These are phyloP conservation scores for Caenorhabditis becei DNA, from an alignment of 2,888 invertebrate genomes.

Conservation along the genomic window DNA sequence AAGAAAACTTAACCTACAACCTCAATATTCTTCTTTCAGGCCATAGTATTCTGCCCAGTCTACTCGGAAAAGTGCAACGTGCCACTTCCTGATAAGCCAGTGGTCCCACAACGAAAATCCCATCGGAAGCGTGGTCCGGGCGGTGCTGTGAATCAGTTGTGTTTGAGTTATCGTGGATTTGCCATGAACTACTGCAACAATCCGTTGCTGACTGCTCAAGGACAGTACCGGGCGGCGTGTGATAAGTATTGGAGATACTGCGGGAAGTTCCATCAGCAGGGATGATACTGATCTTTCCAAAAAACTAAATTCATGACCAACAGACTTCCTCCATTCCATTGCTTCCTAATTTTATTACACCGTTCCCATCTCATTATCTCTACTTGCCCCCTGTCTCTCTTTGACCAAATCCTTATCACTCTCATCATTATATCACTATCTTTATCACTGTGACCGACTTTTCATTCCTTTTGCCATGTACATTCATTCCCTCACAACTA, in stretches of 20 bases:
- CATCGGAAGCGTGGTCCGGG: slow-evolving; percentile 45
- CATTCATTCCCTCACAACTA: slow-evolving; percentile 3
- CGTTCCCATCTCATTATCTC: slow-evolving; percentile 39
- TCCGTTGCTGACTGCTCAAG: slow-evolving; percentile 71
- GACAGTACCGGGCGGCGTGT: slow-evolving; percentile 75
- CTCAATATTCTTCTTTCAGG: slow-evolving; percentile 44
- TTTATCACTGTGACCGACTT: slow-evolving; percentile 48
- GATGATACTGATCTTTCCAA: slow-evolving; percentile 23
- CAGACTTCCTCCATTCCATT: neutral
- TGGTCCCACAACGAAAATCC: slow-evolving; percentile 72
- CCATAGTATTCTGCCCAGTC: slow-evolving; percentile 79
- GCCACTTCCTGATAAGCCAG: slow-evolving; percentile 77
- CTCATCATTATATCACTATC: slow-evolving; percentile 16
- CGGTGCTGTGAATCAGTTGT: slow-evolving; percentile 63
- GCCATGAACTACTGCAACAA: slow-evolving; percentile 77
- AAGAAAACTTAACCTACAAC: neutral
- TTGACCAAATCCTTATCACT: slow-evolving; percentile 11
- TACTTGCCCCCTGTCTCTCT: neutral
- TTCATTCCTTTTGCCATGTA: neutral
- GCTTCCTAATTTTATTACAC: slow-evolving; percentile 8
- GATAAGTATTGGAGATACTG: slow-evolving; percentile 78
- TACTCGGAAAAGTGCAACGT: slow-evolving; percentile 78
- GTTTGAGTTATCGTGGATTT: slow-evolving; percentile 71
- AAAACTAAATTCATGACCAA: neutral
- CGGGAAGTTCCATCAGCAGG: slow-evolving; percentile 55